phyloP scores from a whole-genome alignment of 1,140 invertebrate species.

The Leptinotarsa texana region DNA sequence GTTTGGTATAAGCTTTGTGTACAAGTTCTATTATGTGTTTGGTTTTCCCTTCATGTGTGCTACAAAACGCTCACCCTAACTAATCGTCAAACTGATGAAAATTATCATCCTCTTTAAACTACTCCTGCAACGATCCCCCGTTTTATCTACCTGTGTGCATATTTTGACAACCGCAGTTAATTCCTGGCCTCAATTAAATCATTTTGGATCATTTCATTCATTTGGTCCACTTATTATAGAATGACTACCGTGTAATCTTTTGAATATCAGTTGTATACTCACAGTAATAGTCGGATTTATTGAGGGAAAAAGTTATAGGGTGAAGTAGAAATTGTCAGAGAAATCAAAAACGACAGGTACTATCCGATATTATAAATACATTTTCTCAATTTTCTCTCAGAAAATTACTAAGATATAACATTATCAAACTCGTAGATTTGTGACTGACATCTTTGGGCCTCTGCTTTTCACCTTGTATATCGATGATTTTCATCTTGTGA shows the following conservation, averaged over 20 bases:
- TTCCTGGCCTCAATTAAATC: constrained; percentile 2
- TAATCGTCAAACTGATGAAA: constrained; percentile 20
- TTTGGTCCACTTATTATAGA: background rate
- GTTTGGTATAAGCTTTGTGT: constrained; percentile 13
- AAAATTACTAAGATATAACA: too few relatives aligned
- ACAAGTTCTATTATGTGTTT: constrained; percentile 13
- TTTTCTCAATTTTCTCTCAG: too few relatives aligned
- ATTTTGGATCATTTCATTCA: background rate
- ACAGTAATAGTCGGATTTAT: background rate
- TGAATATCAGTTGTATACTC: background rate
- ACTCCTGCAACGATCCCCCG: background rate
- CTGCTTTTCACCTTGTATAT: too few relatives aligned
- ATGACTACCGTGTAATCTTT: background rate
- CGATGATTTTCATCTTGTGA: too few relatives aligned
- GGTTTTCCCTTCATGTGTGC: constrained; percentile 8
- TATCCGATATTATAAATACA: too few relatives aligned
- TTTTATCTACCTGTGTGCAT: constrained; percentile 1
- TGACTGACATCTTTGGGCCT: too few relatives aligned
- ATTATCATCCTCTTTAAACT: constrained; percentile 22
- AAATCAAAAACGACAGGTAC: background rate
- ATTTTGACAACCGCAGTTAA: constrained; percentile 6
- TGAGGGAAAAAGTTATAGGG: background rate
- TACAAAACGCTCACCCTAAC: constrained; percentile 13
- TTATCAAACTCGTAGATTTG: too few relatives aligned
- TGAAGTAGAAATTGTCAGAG: background rate